Evolutionary conservation across 2,888 invertebrate species (phyloP).

Genomic region (Anaspis maculata): DNA sequence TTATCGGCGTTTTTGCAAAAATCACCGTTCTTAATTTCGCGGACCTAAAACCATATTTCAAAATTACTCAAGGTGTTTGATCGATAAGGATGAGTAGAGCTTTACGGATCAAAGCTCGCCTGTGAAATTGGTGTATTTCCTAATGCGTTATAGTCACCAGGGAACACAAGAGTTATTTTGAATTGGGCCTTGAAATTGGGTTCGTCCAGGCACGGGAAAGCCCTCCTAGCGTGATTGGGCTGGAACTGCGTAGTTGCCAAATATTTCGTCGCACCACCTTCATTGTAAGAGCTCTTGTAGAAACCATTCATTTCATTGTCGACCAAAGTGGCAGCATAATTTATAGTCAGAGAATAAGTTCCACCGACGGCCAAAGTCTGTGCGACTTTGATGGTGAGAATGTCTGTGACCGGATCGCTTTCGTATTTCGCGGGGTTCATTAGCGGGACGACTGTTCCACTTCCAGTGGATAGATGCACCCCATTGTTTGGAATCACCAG

Average conservation of each 20-base stretch:
- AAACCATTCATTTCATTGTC: constrained; percentile 43
- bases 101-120: too few relatives aligned
- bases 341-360: not conserved
- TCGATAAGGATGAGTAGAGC: too few relatives aligned
- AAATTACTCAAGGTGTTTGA: too few relatives aligned
- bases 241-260: constrained; percentile 62
- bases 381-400: constrained; percentile 12
- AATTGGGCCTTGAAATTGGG: constrained; percentile 42
- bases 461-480: too few relatives aligned
- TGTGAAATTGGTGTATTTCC: constrained; percentile 17
- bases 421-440: too few relatives aligned
- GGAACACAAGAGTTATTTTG: constrained; percentile 39
- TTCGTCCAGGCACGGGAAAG: constrained; percentile 74
- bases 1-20: too few relatives aligned
- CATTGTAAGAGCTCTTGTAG: constrained; percentile 43
- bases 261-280: constrained; percentile 25
- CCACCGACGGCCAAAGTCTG: not conserved
- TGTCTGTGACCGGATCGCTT: constrained; percentile 13
- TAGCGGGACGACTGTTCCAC: too few relatives aligned
- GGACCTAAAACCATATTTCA: too few relatives aligned
- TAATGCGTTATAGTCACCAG: constrained; percentile 21
- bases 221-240: constrained; percentile 57
- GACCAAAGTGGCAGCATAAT: constrained; percentile 23
- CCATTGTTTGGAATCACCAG: too few relatives aligned
- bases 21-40: too few relatives aligned